Conservation (phyloP, 2,113 vertebrate species). For the Pterocles gutturalis region DNA sequence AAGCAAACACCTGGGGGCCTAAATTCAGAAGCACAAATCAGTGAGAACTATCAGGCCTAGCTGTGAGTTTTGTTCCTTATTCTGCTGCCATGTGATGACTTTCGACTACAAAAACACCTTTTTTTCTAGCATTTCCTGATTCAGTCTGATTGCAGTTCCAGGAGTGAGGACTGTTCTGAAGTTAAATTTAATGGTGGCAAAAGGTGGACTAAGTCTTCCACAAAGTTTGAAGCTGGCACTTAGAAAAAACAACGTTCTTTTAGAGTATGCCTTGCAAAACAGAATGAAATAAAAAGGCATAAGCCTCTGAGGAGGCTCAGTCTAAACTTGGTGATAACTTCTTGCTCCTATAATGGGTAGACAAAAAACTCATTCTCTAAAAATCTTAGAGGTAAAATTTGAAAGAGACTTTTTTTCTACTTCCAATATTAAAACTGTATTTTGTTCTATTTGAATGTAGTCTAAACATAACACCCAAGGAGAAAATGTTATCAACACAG, state of each 20-base stretch:
- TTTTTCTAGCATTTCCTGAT: background rate
- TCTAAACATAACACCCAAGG: background rate
- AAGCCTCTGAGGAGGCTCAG: background rate
- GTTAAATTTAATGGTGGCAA: background rate
- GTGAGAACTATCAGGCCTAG: background rate
- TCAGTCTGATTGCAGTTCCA: background rate
- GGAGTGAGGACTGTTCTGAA: background rate
- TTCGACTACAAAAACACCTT: background rate
- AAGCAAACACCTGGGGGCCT: background rate
- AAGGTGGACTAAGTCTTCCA: background rate
- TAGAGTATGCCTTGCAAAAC: background rate
- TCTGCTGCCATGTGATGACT: background rate
- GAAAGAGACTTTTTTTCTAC: background rate
- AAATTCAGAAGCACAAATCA: background rate
- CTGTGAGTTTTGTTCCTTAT: background rate
- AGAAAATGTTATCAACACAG: background rate
- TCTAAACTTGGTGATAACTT: background rate
- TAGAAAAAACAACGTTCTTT: background rate
- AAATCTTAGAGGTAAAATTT: background rate
- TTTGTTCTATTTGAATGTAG: background rate
- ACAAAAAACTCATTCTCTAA: background rate
- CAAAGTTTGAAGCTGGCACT: background rate
- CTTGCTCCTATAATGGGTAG: background rate
- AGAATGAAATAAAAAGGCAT: background rate
- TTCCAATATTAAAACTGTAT: background rate